Conservation (phyloP, 2,888 invertebrate genomes). For the Chymomyza fuscimana region DNA sequence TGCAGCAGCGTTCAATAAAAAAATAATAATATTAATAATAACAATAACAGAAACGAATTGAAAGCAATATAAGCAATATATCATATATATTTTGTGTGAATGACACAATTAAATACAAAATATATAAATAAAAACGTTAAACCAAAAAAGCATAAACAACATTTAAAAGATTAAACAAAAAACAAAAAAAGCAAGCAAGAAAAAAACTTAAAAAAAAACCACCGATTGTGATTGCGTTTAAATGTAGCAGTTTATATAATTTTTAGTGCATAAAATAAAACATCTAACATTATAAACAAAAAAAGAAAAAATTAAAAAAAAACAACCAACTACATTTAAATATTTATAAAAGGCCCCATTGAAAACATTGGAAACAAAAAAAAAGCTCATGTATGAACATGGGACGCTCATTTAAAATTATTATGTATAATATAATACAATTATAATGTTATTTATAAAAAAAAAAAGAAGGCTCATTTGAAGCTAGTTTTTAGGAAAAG, state of each 20-base stretch:
- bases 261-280: conserved; percentile 65
- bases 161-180: conserved; percentile 45
- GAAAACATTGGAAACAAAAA: conserved; percentile 32
- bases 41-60: conserved; percentile 39
- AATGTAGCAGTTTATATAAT: conserved; percentile 74
- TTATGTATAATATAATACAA: neutral
- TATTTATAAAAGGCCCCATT: conserved; percentile 27
- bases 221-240: conserved; percentile 80
- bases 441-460: neutral
- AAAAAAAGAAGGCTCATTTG: conserved; percentile 21
- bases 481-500: conserved; percentile 17
- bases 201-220: conserved; percentile 76
- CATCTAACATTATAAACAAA: conserved; percentile 35
- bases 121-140: conserved; percentile 32
- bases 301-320: conserved; percentile 30
- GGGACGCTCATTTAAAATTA: neutral
- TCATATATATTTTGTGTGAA: neutral
- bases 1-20: conserved; percentile 3
- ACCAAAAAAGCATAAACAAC: conserved; percentile 31
- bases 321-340: conserved; percentile 14
- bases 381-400: conserved; percentile 2
- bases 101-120: conserved; percentile 34
- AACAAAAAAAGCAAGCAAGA: conserved; percentile 42
- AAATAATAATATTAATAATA: conserved; percentile 27
- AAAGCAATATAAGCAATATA: conserved; percentile 43